Evolutionary conservation across 2,113 vertebrate species (phyloP).

Genomic region (Periophthalmodon schlosseri): DNA sequence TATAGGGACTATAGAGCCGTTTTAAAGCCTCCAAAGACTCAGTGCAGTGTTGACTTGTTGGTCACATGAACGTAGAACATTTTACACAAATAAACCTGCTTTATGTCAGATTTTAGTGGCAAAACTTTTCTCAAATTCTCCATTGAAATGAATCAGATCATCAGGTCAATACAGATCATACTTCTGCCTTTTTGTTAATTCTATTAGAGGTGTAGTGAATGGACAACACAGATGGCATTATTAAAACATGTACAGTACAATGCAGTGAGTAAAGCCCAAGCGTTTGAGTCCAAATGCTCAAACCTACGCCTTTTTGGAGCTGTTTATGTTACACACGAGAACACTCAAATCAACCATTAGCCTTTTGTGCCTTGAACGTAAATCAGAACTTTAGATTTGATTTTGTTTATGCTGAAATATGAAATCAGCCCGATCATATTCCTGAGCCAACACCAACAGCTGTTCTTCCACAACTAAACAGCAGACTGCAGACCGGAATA

Average conservation of each 20-base stretch:
- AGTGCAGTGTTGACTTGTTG: too few relatives aligned
- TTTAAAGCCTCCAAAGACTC: too few relatives aligned
- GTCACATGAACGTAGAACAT: too few relatives aligned
- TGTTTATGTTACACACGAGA: slow-evolving; percentile 7
- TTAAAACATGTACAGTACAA: too few relatives aligned
- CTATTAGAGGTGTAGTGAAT: neutral
- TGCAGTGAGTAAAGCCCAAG: neutral
- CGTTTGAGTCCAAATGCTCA: neutral
- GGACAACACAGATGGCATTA: neutral
- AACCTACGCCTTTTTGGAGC: neutral
- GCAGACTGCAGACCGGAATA: neutral
- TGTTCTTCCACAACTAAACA: slow-evolving; percentile 16
- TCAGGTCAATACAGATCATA: too few relatives aligned
- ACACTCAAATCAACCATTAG: slow-evolving; percentile 11
- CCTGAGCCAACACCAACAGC: slow-evolving; percentile 10
- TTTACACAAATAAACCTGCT: too few relatives aligned
- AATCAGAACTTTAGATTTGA: slow-evolving; percentile 20
- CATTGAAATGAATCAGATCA: too few relatives aligned
- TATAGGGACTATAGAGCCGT: too few relatives aligned
- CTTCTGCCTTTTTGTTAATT: too few relatives aligned
- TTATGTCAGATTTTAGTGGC: too few relatives aligned
- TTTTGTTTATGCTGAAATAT: slow-evolving; percentile 19
- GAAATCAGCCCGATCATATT: slow-evolving; percentile 12
- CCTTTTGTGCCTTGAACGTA: slow-evolving; percentile 27
- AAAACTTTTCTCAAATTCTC: too few relatives aligned